Base-by-base conservation (phyloP, 2,113 vertebrate genomes). In the Thomomys bottae region DNA sequence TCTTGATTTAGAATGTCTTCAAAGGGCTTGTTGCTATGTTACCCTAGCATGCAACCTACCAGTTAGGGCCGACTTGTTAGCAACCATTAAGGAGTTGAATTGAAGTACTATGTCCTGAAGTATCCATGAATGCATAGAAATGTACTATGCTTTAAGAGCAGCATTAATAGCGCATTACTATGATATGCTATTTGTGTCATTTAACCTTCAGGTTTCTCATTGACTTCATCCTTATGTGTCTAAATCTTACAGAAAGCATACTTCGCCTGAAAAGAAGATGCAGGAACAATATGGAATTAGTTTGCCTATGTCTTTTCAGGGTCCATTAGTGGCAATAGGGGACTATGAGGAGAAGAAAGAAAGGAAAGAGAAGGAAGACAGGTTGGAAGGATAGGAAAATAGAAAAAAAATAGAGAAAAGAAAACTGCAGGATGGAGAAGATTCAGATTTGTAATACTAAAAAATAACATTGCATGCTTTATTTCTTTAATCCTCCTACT, bases 41-140 rank as follows among this genome's bases (percentile, higher is more conserved):
- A 91, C 26, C 3, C 59, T 38, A 64, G 20, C 67, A 64, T 36
- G 67, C 67, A 90, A 64, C 26, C 63, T 90, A 80, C 67, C 61
- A 92, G 4, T 77, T 90, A 80, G 83, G 76, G 93, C 75, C 64
- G 38, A 94, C 89, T 85, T 86, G 54, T 92, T 70, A 81, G 81
- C 77, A 87, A 42, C 36, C 30, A 7, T 70, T 67, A 81, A 87
- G 72, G 76, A 72, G 83, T 21, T 67, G 61, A 90, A 79, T 59
- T 91, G 90, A 86, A 89, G 82, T 1, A 3, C 42, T 76, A 21
- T 68, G 30, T 76, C 54, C 32, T 40, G 85, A 72, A 63, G n/a
- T 30, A 40, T 34, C 42, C 49, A 63, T 42, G 45, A 72, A 71
- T 77, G 63, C 79, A 71, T 0, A 26, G 79, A 91, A 83, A 72